Evolutionary conservation across 2,888 invertebrate genomes (phyloP).

Genomic region (Atethmia centrago): DNA sequence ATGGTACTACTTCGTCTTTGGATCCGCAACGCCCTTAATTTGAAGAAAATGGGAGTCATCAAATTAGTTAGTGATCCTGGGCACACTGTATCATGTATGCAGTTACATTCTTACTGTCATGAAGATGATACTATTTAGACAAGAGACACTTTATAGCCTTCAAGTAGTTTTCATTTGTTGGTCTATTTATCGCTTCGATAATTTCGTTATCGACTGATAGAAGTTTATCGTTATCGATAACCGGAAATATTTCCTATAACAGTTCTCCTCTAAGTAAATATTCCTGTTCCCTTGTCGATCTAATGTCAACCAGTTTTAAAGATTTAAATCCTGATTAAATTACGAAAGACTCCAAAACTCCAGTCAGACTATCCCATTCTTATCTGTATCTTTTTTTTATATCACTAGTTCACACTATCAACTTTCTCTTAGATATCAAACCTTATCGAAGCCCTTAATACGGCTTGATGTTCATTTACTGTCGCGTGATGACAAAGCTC

Average conservation of each 20-base stretch:
- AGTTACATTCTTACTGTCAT: neutral
- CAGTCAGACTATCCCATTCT: conserved; percentile 12
- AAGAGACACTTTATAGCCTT: neutral
- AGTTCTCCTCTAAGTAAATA: conserved; percentile 3
- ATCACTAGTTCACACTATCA: conserved; percentile 29
- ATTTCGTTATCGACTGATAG: neutral
- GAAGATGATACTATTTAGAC: neutral
- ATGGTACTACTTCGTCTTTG: conserved; percentile 12
- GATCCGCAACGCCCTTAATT: conserved; percentile 12
- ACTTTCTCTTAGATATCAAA: conserved; percentile 60
- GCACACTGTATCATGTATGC: neutral
- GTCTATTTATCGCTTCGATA: neutral
- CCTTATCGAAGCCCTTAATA: conserved; percentile 55
- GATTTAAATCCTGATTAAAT: conserved; percentile 39
- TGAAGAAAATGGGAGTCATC: conserved; percentile 22
- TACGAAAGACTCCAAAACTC: conserved; percentile 31
- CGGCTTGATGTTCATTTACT: conserved; percentile 65
- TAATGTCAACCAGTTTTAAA: conserved; percentile 23
- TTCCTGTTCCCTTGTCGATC: conserved; percentile 11
- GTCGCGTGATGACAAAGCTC: conserved; percentile 57
- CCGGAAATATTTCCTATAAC: neutral
- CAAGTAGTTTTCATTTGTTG: neutral
- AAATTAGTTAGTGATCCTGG: conserved; percentile 22
- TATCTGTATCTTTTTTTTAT: conserved; percentile 25
- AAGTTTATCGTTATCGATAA: neutral